Base-by-base conservation (phyloP, 2,113 vertebrate species). In the Antigone vipio region DNA sequence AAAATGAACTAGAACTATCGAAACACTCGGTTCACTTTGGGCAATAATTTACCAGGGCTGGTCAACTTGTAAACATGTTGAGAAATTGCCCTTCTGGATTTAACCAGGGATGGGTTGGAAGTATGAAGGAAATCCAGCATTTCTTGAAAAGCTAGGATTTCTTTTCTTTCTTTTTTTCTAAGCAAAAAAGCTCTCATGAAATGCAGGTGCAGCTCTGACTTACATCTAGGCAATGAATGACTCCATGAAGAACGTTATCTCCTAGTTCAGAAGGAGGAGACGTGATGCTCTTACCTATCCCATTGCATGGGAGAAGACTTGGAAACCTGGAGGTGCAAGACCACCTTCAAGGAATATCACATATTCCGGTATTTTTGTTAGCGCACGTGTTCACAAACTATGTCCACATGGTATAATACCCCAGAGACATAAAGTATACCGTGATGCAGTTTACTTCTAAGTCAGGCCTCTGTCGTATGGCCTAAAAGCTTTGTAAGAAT, bases 401-500 rank as follows among this genome's bases (percentile, higher is more conserved):
- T 1, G 11, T 81, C 92, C 94, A 88, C 72, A 42, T 94, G 87
- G 85, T 88, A 32, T 50, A 85, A 76, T 30, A 92, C 89, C 66
- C 72, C 73, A 81, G 95, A 96, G 95, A 86, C 71, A 74, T 10
- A n/a, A 45, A 92, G 84, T 78, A 81, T 89, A 96, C 91, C 84
- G 15, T 64, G 77, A 89, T 91, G 93, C 83, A 88, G 74, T 95
- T 95, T 94, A 68, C 84, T 72, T 83, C 84, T 71, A 95, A 95
- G 92, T 87, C 71, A 89, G 71, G 34, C 73, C 71, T 92, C 77
- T 93, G 80, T 38, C 84, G 94, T 82, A 83, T 67, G 89, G 85
- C 81, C 95, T 81, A 72, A 95, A 95, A 94, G 71, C 85, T 94
- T 96, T 97, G 94, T 95, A 80, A 82, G 76, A 95, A 45, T 93